These are phyloP conservation scores for Trochalopteron elliotii DNA, from an alignment of 2,113 vertebrate species.

Conservation along the genomic window DNA sequence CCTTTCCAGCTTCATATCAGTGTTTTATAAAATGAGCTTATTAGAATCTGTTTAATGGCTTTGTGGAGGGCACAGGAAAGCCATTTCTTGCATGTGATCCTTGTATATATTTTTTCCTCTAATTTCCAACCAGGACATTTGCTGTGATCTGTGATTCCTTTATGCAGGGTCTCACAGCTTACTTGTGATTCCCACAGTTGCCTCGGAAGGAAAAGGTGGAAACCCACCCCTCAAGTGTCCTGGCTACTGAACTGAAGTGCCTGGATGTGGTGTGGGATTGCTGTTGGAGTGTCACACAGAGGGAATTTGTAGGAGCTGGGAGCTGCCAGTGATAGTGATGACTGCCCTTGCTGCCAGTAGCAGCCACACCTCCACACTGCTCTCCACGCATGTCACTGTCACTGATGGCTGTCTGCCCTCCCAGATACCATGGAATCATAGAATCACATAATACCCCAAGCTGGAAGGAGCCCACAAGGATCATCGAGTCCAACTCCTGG, in stretches of 20 bases:
- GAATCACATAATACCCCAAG: background rate
- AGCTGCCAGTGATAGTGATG: background rate
- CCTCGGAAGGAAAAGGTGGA: background rate
- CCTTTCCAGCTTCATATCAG: background rate
- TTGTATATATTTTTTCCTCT: background rate
- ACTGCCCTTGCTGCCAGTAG: background rate
- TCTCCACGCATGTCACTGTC: background rate
- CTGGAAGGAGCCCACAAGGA: background rate
- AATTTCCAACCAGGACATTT: background rate
- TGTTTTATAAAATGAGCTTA: background rate
- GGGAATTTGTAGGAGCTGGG: background rate
- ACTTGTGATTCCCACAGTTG: background rate
- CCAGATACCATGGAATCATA: background rate
- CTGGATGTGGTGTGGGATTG: background rate
- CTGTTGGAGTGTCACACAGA: background rate
- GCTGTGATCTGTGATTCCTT: background rate
- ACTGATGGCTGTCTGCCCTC: fast-evolving
- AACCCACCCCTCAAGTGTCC: fast-evolving
- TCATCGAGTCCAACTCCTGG: background rate
- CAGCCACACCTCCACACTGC: background rate
- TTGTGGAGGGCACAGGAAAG: background rate
- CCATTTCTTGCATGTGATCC: background rate
- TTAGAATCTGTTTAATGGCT: background rate
- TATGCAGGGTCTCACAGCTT: background rate
- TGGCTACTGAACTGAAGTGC: background rate